Percentiles rank a stretch among this genome's conserved stretches.
phyloP scores from a whole-genome alignment of 2,113 vertebrate genomes.

The Pelusios castaneus region DNA sequence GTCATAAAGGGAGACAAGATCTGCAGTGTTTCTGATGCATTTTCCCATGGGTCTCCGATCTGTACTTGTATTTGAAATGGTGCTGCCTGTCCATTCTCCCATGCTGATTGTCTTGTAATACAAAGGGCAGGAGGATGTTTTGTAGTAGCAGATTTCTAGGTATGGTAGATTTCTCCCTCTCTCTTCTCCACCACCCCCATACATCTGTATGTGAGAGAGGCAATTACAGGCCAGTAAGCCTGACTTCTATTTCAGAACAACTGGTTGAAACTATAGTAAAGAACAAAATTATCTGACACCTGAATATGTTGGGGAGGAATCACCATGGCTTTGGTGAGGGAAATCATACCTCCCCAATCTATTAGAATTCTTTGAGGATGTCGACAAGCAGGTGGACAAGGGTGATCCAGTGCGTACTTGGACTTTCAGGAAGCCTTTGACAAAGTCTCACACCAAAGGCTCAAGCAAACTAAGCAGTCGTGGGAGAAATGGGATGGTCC shows the following conservation, averaged over 20 bases:
- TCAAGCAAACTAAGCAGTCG: neutral
- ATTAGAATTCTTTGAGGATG: neutral
- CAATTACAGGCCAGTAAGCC: neutral
- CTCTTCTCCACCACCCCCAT: rapidly evolving
- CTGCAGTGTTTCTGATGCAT: neutral
- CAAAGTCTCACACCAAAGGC: neutral
- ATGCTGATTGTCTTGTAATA: neutral
- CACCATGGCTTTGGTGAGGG: neutral
- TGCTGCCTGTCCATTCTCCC: neutral
- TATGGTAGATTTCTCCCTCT: neutral
- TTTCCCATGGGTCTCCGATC: neutral
- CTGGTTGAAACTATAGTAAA: no score
- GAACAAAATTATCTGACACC: neutral
- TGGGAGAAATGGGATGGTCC: neutral
- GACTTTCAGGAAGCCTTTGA: neutral
- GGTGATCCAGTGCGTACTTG: neutral
- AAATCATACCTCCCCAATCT: neutral
- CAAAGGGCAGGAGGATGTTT: neutral
- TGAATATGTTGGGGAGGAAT: neutral
- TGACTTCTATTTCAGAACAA: neutral
- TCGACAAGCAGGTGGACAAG: neutral
- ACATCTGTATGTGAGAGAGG: neutral
- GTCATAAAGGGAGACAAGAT: neutral
- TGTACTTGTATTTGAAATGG: neutral
- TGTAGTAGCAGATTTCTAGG: neutral